phyloP scores from a whole-genome alignment of 2,888 invertebrate genomes.

The Orgyia antiqua region DNA sequence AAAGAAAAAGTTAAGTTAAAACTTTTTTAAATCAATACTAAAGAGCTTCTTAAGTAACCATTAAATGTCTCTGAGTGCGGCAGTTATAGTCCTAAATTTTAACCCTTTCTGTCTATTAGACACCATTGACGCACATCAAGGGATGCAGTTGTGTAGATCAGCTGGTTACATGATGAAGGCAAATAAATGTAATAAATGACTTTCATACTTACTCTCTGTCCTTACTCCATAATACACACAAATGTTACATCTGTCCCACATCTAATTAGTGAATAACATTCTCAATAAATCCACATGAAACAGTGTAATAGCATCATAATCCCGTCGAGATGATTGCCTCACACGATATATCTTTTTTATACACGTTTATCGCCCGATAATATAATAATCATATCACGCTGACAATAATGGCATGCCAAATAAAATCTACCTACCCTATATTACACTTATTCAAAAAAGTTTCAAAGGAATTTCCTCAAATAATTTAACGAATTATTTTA shows the following conservation, averaged over 20 bases:
- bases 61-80: too few relatives aligned
- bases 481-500: constrained; percentile 3
- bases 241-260: constrained; percentile 17
- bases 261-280: constrained; percentile 51
- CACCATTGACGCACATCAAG: too few relatives aligned
- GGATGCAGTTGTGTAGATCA: too few relatives aligned
- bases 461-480: constrained; percentile 25
- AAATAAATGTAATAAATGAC: too few relatives aligned
- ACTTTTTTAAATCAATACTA: too few relatives aligned
- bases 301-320: constrained; percentile 65
- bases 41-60: too few relatives aligned
- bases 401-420: constrained; percentile 75
- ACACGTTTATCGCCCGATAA: constrained; percentile 73
- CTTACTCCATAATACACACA: constrained; percentile 3
- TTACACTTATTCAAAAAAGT: constrained; percentile 38
- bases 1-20: too few relatives aligned
- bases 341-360: constrained; percentile 72
- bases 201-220: too few relatives aligned
- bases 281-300: constrained; percentile 66
- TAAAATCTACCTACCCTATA: constrained; percentile 72
- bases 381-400: constrained; percentile 75
- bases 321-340: constrained; percentile 65
- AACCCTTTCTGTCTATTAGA: too few relatives aligned
- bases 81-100: too few relatives aligned
- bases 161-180: too few relatives aligned